Evolutionary conservation across 2,113 vertebrate genomes (phyloP).

Genomic region (Pycnonotus jocosus): DNA sequence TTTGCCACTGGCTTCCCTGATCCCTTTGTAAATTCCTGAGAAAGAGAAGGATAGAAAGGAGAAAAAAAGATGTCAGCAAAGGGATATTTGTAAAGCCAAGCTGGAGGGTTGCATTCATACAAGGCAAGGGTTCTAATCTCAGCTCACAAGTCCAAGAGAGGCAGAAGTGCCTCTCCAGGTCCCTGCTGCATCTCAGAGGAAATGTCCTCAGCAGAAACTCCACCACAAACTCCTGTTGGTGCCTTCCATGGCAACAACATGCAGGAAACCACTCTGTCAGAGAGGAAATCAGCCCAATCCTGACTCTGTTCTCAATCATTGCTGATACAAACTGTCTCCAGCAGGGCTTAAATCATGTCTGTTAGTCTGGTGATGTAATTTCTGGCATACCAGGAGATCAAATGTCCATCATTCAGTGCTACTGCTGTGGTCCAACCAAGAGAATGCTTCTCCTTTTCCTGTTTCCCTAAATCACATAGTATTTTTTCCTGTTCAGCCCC

Average conservation of each 20-base stretch:
- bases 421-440: background rate
- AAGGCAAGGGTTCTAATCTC: background rate
- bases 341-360: background rate
- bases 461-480: background rate
- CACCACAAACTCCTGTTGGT: background rate
- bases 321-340: background rate
- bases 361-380: background rate
- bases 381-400: background rate
- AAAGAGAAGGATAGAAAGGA: background rate
- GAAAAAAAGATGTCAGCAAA: background rate
- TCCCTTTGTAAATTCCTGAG: background rate
- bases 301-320: background rate
- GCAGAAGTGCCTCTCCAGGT: background rate
- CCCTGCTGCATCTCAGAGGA: background rate
- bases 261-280: slow-evolving; percentile 10
- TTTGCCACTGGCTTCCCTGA: background rate
- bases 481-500: background rate
- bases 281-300: background rate
- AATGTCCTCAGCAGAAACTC: background rate
- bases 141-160: background rate
- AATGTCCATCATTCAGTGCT: background rate
- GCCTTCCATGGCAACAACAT: background rate
- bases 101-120: background rate
- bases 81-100: background rate
- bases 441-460: slow-evolving; percentile 10